Conservation (phyloP, 30 jellyfish, hydroid and myxozoan species). For the Clytia hemisphaerica region DNA sequence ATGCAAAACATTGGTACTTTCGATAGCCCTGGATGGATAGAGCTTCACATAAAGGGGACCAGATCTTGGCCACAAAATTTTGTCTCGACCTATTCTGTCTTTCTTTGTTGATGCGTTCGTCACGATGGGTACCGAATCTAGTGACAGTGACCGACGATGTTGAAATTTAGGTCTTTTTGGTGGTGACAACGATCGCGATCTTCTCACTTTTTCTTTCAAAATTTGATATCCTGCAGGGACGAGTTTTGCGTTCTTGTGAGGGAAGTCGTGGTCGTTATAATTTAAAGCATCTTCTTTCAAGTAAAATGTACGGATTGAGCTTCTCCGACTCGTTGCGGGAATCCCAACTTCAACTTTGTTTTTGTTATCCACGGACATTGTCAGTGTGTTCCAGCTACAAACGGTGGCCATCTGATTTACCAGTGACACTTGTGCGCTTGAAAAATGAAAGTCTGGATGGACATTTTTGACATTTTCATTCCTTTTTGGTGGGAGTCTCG, state of each 20-base stretch:
- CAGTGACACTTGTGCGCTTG: neutral
- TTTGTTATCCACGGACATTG: neutral
- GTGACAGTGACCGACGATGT: too few species aligned
- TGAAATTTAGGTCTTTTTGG: too few species aligned
- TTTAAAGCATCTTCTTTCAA: neutral
- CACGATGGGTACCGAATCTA: too few species aligned
- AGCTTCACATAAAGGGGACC: slow-evolving; percentile 9
- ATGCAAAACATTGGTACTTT: slow-evolving; percentile 10
- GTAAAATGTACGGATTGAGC: neutral
- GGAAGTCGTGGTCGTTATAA: slow-evolving; percentile 5
- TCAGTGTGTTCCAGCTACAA: neutral
- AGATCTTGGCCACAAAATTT: slow-evolving; percentile 7
- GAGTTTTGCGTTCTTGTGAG: neutral
- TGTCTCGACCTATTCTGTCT: slow-evolving; percentile 4
- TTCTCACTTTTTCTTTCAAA: too few species aligned
- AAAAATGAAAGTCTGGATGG: slow-evolving; percentile 11
- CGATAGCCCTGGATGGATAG: slow-evolving; percentile 8
- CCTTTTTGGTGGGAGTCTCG: slow-evolving; percentile 5
- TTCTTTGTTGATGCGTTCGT: neutral
- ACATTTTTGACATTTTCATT: neutral
- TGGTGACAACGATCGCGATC: too few species aligned
- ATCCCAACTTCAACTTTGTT: neutral
- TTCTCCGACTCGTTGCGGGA: neutral
- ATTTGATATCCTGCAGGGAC: too few species aligned
- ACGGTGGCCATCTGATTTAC: neutral